Percentiles rank a stretch among this genome's conserved stretches.
phyloP scores from a whole-genome alignment of 2,113 vertebrate genomes.

The Boleophthalmus pectinirostris region DNA sequence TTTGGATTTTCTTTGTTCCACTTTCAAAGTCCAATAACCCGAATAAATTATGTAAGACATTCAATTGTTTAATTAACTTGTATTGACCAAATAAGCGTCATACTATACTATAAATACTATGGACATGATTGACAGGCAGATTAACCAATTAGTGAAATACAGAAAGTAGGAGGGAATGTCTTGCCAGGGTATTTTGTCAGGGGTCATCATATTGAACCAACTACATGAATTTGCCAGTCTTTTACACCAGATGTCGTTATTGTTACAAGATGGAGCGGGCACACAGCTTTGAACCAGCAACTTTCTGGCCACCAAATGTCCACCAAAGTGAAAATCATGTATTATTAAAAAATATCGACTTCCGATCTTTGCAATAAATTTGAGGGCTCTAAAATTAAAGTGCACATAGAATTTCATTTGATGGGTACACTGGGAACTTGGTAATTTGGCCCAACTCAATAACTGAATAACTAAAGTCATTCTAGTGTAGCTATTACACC shows the following conservation, averaged over 20 bases:
- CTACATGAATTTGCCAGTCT: background rate
- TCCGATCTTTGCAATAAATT: background rate
- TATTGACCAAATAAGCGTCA: slow-evolving; percentile 31
- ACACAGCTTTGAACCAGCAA: background rate
- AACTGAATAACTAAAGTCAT: background rate
- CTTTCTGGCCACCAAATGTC: background rate
- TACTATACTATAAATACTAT: no score
- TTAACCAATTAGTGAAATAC: no score
- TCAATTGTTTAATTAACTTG: slow-evolving; percentile 45
- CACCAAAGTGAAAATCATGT: background rate
- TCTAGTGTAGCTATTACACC: background rate
- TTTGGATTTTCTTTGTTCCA: background rate
- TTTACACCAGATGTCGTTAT: background rate
- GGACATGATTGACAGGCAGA: no score
- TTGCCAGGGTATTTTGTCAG: background rate
- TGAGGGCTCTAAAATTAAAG: background rate
- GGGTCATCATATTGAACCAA: slow-evolving; percentile 2
- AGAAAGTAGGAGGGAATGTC: no score
- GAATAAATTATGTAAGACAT: slow-evolving; percentile 37
- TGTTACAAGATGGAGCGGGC: background rate
- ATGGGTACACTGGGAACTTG: slow-evolving; percentile 1
- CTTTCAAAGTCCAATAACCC: slow-evolving; percentile 16
- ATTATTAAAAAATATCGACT: background rate
- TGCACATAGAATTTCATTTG: slow-evolving; percentile 9
- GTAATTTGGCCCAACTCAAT: background rate